Evolutionary conservation across 2,113 vertebrate species (phyloP).

Genomic region (Neoarius graeffei): DNA sequence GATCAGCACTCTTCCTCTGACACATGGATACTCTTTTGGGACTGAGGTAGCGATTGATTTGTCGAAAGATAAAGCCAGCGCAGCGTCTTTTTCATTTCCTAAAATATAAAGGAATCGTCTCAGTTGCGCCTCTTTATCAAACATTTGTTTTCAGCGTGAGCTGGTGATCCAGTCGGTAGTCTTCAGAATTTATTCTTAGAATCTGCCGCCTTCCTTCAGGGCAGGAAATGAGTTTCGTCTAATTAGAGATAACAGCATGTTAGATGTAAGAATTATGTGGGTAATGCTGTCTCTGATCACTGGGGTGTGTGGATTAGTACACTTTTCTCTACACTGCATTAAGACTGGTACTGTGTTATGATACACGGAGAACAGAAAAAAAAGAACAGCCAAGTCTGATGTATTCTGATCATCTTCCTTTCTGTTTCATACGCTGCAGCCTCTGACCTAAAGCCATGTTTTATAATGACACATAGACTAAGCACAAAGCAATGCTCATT

Average conservation of each 20-base stretch:
- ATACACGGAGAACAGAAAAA: not conserved
- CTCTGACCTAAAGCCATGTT: conserved; percentile 25
- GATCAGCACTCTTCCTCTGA: conserved; percentile 18
- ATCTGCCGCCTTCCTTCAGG: not conserved
- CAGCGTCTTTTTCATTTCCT: not conserved
- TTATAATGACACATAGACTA: conserved; percentile 13
- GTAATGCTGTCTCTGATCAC: not conserved
- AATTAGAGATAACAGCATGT: conserved; percentile 20
- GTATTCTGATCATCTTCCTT: not conserved
- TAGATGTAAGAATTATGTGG: not conserved
- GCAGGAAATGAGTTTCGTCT: conserved; percentile 18
- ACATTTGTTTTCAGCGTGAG: conserved; percentile 14
- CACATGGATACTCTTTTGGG: not conserved
- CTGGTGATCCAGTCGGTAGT: not conserved
- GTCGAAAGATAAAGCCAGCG: not conserved
- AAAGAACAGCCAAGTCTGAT: not conserved
- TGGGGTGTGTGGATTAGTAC: not conserved
- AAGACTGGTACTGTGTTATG: not conserved
- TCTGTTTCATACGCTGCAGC: not conserved
- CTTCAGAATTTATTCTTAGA: conserved; percentile 8
- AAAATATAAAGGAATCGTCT: not conserved
- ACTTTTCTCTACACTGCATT: conserved; percentile 9
- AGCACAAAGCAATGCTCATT: conserved; percentile 43
- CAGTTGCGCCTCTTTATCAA: not conserved
- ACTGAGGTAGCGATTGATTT: conserved; percentile 20